Evolutionary conservation across 2,113 vertebrate species (phyloP).

Genomic region (Formicarius rufipectus): DNA sequence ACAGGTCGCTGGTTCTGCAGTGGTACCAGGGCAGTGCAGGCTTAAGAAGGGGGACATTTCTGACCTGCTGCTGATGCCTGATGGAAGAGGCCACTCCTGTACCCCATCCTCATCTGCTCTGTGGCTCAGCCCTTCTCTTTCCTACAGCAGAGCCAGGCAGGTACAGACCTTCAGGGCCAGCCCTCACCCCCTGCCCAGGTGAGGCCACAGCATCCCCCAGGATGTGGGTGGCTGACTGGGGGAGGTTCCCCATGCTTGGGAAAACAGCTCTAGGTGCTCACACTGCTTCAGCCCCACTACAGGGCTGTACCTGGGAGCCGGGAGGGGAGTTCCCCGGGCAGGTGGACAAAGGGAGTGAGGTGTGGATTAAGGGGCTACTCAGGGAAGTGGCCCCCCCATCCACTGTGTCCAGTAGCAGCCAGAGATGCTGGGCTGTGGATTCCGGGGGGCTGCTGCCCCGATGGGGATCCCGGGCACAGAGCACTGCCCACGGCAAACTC

Average conservation of each 20-base stretch:
- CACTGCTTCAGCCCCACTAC: neutral
- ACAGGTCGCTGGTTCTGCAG: neutral
- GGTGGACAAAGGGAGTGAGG: neutral
- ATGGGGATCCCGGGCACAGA: neutral
- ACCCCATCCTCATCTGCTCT: neutral
- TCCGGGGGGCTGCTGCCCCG: neutral
- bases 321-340: neutral
- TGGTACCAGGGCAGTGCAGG: fast-evolving
- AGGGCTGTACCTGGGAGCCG: no score
- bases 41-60: fast-evolving
- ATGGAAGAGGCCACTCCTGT: neutral
- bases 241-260: neutral
- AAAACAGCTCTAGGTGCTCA: neutral
- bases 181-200: neutral
- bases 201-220: neutral
- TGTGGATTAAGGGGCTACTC: neutral
- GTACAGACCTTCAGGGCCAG: neutral
- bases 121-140: neutral
- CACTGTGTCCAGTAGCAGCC: neutral
- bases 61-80: neutral
- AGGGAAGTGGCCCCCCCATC: neutral
- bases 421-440: neutral
- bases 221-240: fast-evolving
- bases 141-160: neutral
- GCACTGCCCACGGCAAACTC: neutral